Conservation (phyloP, 2,797 vertebrate species). For the Myoxocephalus aenaeus region DNA sequence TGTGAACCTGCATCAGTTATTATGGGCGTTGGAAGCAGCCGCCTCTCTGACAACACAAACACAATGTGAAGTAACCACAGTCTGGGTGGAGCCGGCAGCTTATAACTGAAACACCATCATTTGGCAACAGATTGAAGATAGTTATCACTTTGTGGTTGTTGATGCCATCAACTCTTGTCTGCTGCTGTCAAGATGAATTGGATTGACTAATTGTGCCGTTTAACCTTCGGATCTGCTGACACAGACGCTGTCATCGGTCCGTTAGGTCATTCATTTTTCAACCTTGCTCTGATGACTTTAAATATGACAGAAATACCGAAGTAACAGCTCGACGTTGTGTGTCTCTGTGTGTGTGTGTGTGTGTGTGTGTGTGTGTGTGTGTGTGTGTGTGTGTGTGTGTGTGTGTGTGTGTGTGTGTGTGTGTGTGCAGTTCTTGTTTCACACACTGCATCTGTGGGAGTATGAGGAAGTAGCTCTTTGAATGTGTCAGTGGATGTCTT, state of each 20-base stretch:
- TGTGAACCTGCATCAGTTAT: constrained; percentile 52
- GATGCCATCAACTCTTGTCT: constrained; percentile 18
- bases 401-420: constrained; percentile 21
- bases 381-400: constrained; percentile 1
- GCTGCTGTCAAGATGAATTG: constrained; percentile 14
- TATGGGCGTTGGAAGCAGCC: constrained; percentile 54
- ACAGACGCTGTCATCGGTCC: background rate
- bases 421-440: constrained; percentile 75
- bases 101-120: constrained; percentile 67
- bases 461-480: constrained; percentile 81
- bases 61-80: constrained; percentile 69
- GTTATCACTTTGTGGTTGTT: constrained; percentile 32
- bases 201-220: constrained; percentile 38
- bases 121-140: constrained; percentile 65
- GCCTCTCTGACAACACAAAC: constrained; percentile 48
- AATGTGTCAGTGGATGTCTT: constrained; percentile 58
- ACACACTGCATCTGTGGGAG: constrained; percentile 60
- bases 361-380: constrained; percentile 20
- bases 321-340: constrained; percentile 14
- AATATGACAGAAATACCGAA: constrained; percentile 67
- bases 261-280: constrained; percentile 21
- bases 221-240: constrained; percentile 3
- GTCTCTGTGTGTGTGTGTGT: constrained; percentile 9
- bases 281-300: background rate
- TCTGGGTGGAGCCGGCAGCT: constrained; percentile 71